phyloP scores from a whole-genome alignment of 2,113 vertebrate genomes.

The Murina feae region DNA sequence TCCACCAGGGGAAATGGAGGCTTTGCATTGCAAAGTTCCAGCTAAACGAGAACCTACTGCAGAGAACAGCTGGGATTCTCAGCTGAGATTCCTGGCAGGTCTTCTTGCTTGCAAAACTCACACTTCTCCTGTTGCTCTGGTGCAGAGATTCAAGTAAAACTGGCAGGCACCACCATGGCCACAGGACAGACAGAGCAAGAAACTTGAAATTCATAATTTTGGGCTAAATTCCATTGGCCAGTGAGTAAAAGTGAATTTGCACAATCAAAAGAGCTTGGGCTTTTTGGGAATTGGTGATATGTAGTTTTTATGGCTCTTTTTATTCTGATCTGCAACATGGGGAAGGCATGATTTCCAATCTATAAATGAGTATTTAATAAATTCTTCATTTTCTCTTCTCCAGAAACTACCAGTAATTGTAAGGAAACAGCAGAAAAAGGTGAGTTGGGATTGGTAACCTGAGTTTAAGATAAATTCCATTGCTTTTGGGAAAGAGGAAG shows the following conservation, averaged over 20 bases:
- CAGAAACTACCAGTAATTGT: not conserved
- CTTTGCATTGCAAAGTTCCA: not conserved
- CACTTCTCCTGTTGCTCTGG: not conserved
- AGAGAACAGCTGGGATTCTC: not conserved
- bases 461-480: not conserved
- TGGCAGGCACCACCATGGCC: not conserved
- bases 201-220: not conserved
- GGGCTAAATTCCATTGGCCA: not conserved
- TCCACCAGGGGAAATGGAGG: not conserved
- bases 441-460: slow-evolving; percentile 38
- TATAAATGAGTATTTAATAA: not conserved
- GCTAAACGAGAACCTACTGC: not conserved
- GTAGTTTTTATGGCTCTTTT: not conserved
- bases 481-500: not conserved
- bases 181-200: not conserved
- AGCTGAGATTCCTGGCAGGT: not conserved
- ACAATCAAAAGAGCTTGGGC: not conserved
- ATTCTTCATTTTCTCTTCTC: slow-evolving; percentile 1
- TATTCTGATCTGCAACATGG: not conserved
- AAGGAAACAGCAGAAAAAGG: not conserved
- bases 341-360: not conserved
- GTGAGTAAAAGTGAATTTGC: not conserved
- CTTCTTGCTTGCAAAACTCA: not conserved
- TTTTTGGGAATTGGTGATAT: not conserved
- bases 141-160: not conserved